Evolutionary conservation across 2,113 vertebrate species (phyloP), one percentile per base, ranked within the genome.

Genomic region (Trochalopteron elliotii): DNA sequence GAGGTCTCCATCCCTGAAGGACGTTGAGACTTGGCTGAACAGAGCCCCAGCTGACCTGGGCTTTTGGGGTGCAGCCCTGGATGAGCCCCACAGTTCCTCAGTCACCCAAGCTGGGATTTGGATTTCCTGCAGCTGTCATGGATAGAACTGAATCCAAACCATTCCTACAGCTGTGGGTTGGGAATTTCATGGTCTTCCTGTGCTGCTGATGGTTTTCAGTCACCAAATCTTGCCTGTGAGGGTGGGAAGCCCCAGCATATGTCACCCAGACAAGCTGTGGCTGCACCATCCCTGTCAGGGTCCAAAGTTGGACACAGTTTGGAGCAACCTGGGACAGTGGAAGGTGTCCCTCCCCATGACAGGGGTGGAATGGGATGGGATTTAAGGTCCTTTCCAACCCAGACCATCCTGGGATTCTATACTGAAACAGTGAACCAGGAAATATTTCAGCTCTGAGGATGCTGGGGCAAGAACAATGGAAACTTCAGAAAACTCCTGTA

Each of bases 231-330:
- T 42, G 37, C 50, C 68, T 65, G 50, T 3, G 42, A 57, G 59
- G 11, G 17, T 50, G 59, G 21, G 7, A 57, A 12, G 17, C 17
- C 25, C 50, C 27, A 42, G 49, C 35, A 64, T 3, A 42, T 21
- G 9, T 1, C 42, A 3, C 11, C 15, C 44, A 65, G 37, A 24
- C 52, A 0, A 67, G 33, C 44, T 47, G 45, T 47, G 33, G 44
- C 33, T 74, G 33, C 33, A 12, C 31, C 33, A 65, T 28, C 12
- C 27, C 60, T 74, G 77, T 15, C 0, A 67, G 5, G 3, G 5
- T 14, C 44, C 86, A 33, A 39, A 19, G 37, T 0, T n/a, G 33
- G 47, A 47, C 0, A 0, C 47, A 15, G 15, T 0, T 87, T 70
- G 74, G 57, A 52, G 15, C 39, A 39, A 0, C 23, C 77, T 45